phyloP scores from a whole-genome alignment of 2,888 invertebrate species.

The Blastobasis lacticolella region DNA sequence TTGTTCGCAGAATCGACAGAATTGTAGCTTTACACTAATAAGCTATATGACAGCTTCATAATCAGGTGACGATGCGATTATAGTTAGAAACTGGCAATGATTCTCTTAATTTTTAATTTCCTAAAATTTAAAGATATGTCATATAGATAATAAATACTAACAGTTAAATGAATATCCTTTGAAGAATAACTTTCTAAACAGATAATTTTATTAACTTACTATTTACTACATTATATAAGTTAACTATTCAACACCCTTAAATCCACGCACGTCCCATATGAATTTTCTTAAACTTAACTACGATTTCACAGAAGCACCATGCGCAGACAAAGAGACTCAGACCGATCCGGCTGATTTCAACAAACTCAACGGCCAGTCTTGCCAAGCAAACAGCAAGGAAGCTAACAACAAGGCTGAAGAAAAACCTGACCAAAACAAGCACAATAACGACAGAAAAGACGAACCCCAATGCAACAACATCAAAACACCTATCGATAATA shows the following conservation, averaged over 20 bases:
- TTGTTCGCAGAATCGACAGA: too few relatives aligned
- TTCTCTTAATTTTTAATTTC: too few relatives aligned
- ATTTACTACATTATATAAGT: not conserved
- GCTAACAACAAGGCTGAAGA: conserved; percentile 18
- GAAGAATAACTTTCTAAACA: not conserved
- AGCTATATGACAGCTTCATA: too few relatives aligned
- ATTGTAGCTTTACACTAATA: too few relatives aligned
- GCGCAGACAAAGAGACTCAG: conserved; percentile 54
- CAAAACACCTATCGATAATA: conserved; percentile 14
- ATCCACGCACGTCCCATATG: not conserved
- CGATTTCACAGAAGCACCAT: conserved; percentile 37
- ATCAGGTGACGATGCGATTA: too few relatives aligned
- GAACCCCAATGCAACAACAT: conserved; percentile 29
- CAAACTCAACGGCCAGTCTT: conserved; percentile 48
- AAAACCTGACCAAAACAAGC: conserved; percentile 16
- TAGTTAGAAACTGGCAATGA: too few relatives aligned
- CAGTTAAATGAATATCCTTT: not conserved
- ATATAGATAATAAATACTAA: too few relatives aligned
- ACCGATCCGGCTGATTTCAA: conserved; percentile 51
- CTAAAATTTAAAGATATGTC: too few relatives aligned
- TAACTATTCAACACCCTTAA: not conserved
- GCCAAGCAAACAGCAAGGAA: conserved; percentile 15
- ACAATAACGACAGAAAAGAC: conserved; percentile 18
- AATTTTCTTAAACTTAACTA: not conserved
- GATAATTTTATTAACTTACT: not conserved